Conservation (phyloP, 1,140 invertebrate genomes). For the Brachystomella parvula region DNA sequence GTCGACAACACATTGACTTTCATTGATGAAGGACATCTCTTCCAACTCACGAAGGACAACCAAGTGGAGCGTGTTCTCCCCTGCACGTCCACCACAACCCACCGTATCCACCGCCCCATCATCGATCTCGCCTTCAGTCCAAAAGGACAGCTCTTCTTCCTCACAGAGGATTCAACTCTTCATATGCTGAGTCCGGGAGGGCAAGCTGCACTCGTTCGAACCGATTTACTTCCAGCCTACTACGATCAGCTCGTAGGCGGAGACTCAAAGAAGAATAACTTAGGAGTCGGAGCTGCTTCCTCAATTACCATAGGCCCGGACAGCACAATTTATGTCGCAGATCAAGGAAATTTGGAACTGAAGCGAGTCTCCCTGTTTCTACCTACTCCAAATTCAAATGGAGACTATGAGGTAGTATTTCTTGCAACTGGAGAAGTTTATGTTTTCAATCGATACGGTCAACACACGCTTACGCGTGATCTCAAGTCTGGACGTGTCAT, state of each 20-base stretch:
- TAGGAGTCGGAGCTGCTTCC: constrained; percentile 80
- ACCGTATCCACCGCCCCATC: constrained; percentile 32
- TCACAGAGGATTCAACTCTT: constrained; percentile 47
- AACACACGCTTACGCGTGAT: constrained; percentile 87
- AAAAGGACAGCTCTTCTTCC: constrained; percentile 85
- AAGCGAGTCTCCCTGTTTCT: constrained; percentile 63
- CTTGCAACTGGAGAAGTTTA: constrained; percentile 85
- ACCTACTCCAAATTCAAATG: constrained; percentile 76
- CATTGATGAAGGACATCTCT: constrained; percentile 85
- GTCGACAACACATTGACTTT: constrained; percentile 89
- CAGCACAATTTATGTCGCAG: constrained; percentile 84
- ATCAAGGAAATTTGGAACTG: constrained; percentile 78
- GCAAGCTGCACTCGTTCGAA: constrained; percentile 25
- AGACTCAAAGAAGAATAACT: constrained; percentile 56
- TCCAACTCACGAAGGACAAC: constrained; percentile 82
- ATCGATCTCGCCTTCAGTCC: constrained; percentile 78
- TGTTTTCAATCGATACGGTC: constrained; percentile 84
- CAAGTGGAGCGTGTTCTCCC: constrained; percentile 77
- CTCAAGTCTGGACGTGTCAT: constrained; percentile 81
- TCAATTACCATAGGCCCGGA: constrained; percentile 88
- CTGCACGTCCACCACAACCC: constrained; percentile 47
- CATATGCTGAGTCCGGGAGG: constrained; percentile 27
- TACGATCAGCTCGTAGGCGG: constrained; percentile 12
- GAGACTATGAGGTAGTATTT: constrained; percentile 87
- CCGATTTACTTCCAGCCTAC: constrained; percentile 22